Conservation (phyloP, 2,888 invertebrate genomes). For the Brachyopa scutellaris region DNA sequence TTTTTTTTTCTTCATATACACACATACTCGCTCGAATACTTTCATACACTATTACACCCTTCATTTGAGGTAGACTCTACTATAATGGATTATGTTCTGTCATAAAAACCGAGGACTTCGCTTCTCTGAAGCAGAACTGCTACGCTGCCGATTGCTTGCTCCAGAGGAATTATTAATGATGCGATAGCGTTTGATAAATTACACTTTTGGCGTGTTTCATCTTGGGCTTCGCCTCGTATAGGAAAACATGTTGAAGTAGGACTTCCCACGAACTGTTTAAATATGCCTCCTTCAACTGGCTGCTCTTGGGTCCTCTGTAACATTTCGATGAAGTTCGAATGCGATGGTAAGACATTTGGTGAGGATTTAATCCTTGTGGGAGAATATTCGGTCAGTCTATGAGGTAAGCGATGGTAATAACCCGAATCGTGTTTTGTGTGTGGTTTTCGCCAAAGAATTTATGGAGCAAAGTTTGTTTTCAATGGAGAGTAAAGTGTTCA, state of each 20-base stretch:
- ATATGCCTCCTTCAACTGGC: conserved; percentile 4
- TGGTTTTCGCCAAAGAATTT: not conserved
- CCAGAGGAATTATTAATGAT: conserved; percentile 73
- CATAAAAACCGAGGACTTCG: conserved; percentile 39
- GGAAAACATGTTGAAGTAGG: conserved; percentile 5
- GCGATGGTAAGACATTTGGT: not conserved
- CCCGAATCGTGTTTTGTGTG: conserved; percentile 10
- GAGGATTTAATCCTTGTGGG: conserved; percentile 9
- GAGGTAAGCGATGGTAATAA: not conserved
- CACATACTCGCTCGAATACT: conserved; percentile 12
- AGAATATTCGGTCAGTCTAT: conserved; percentile 25
- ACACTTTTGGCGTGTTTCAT: conserved; percentile 56
- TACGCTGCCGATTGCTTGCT: not conserved
- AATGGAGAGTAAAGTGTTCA: not conserved
- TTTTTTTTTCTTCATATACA: conserved; percentile 9
- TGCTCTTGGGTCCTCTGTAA: not conserved
- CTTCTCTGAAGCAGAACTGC: conserved; percentile 23
- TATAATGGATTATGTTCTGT: conserved; percentile 59
- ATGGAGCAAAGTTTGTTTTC: not conserved
- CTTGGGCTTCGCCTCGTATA: conserved; percentile 23
- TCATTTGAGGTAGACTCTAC: conserved; percentile 5
- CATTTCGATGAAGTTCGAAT: not conserved
- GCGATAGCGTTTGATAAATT: conserved; percentile 74
- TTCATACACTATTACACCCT: conserved; percentile 19
- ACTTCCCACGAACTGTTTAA: conserved; percentile 3